Conservation (phyloP, 1,140 invertebrate species). For the Globodera ellingtonae region DNA sequence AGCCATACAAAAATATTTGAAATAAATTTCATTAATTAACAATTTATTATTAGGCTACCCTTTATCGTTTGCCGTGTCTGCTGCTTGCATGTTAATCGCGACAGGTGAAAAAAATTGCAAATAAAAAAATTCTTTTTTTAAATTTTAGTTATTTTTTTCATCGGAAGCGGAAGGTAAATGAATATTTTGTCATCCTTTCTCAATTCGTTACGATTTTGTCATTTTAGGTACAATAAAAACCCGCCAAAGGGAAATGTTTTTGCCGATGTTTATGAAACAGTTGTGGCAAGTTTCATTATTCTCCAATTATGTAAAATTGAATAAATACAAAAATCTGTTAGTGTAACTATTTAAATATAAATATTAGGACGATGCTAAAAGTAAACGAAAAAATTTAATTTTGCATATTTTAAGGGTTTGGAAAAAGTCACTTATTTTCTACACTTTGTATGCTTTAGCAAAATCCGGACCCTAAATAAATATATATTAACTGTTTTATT, state of each 20-base stretch:
- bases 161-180: constrained; percentile 75
- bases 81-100: constrained; percentile 80
- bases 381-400: constrained; percentile 2
- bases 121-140: not conserved
- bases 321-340: too few relatives aligned
- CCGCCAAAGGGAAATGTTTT: constrained; percentile 49
- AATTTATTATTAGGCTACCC: constrained; percentile 72
- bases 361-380: not conserved
- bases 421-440: not conserved
- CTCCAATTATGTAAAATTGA: too few relatives aligned
- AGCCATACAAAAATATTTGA: too few relatives aligned
- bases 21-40: too few relatives aligned
- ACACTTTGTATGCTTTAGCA: too few relatives aligned
- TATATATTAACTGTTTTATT: too few relatives aligned
- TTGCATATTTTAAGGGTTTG: not conserved
- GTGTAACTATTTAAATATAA: too few relatives aligned
- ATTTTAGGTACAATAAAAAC: constrained; percentile 65
- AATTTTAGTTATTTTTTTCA: constrained; percentile 70
- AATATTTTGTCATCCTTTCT: not conserved
- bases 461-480: too few relatives aligned
- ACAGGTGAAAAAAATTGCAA: constrained; percentile 66
- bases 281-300: constrained; percentile 31
- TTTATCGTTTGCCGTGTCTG: constrained; percentile 87
- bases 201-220: not conserved
- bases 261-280: constrained; percentile 34